A percentile compares a stretch with the other conserved stretches of the same genome.
Conservation (phyloP, 2,113 vertebrate genomes). For the Grammomys dolichurus region DNA sequence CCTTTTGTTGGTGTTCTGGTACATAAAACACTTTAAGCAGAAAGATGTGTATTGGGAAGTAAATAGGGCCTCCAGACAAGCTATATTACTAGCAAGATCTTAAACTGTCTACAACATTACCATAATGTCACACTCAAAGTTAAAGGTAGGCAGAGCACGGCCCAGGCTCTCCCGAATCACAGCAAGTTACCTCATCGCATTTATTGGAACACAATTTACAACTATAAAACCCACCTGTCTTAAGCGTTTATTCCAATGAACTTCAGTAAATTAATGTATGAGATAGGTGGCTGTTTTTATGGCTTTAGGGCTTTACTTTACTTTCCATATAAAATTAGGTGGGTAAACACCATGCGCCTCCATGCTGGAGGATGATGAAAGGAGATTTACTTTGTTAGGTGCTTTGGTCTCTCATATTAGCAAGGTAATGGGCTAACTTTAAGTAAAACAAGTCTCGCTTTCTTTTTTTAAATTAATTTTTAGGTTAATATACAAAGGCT, state of each 20-base stretch:
- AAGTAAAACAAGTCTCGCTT: neutral
- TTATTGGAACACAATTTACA: constrained; percentile 13
- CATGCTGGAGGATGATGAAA: neutral
- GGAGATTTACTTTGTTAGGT: neutral
- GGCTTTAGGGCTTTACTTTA: neutral
- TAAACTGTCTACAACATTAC: neutral
- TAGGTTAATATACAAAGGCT: neutral
- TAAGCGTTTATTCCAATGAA: neutral
- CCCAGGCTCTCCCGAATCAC: neutral
- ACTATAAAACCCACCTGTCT: neutral
- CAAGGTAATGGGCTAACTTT: neutral
- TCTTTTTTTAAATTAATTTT: neutral
- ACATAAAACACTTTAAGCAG: neutral
- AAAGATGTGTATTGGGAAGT: neutral
- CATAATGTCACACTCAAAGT: neutral
- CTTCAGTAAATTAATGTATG: neutral
- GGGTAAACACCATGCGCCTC: neutral
- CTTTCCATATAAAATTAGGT: constrained; percentile 19
- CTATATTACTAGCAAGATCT: neutral
- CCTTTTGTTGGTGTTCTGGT: neutral
- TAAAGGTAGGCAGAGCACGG: neutral
- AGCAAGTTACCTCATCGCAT: neutral
- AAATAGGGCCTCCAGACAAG: neutral
- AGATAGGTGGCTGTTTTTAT: neutral
- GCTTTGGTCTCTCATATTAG: constrained; percentile 24